Evolutionary conservation across 1,140 invertebrate species (phyloP).

Genomic region (Eufriesea mexicana): DNA sequence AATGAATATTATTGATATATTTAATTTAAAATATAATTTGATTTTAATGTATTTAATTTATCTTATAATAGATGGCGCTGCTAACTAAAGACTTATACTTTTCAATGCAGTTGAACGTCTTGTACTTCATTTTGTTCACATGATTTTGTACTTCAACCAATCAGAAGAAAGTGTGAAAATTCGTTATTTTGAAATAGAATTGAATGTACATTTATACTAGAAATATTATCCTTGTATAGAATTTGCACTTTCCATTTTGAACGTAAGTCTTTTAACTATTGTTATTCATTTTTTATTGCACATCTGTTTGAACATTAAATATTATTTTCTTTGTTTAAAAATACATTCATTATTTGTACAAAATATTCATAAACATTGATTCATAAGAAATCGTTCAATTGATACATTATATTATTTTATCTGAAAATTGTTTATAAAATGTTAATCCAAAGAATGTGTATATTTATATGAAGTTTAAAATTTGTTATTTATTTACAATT

Average conservation of each 20-base stretch:
- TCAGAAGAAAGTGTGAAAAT: slow-evolving; percentile 22
- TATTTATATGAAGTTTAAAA: neutral
- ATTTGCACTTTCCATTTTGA: neutral
- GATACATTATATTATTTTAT: neutral
- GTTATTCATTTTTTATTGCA: neutral
- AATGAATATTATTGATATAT: neutral
- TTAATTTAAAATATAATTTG: neutral
- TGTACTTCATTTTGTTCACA: neutral
- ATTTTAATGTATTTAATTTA: too few relatives aligned
- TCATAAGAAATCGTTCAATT: neutral
- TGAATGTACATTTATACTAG: neutral
- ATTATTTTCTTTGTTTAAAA: neutral
- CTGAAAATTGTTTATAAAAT: neutral
- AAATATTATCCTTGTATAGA: neutral
- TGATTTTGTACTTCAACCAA: slow-evolving; percentile 19
- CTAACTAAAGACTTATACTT: neutral
- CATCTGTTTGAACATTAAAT: neutral
- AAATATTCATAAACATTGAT: neutral
- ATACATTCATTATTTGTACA: neutral
- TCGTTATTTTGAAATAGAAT: slow-evolving; percentile 52
- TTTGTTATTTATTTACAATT: too few relatives aligned
- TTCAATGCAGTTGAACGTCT: neutral
- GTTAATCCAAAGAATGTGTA: neutral
- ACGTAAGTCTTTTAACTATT: slow-evolving; percentile 4
- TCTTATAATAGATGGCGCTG: neutral